Evolutionary conservation across 2,888 invertebrate genomes (phyloP), one percentile per base, ranked within the genome.

Genomic region (Phyllotreta striolata): DNA sequence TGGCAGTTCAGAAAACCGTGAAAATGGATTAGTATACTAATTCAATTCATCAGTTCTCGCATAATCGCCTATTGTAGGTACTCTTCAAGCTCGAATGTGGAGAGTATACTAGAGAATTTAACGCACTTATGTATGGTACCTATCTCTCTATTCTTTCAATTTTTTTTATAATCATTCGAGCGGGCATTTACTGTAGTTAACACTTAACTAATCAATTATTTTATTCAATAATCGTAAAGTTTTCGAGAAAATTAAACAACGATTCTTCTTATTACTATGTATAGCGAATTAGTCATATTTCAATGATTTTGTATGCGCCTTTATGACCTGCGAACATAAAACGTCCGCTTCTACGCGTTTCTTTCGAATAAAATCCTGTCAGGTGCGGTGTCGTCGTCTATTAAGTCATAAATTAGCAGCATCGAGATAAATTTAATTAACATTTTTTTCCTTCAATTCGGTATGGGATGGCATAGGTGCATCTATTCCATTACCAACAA

Each of bases 401-500:
- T 61, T 61, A 55, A 61, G 46, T 61, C 34, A 61, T 55, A 61
- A 61, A 61, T 61, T 55, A 61, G 40, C 44, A 10, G 10, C 13
- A 35, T 43, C 46, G 12, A n/a, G 13, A 10, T 34, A 35, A 44
- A 24, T 34, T 60, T 61, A 61, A 61, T 61, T 61, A 55, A 55
- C 55, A 40, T 61, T 47, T 54, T 39, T 46, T 54, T 4, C 24
- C 24, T 24, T 24, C 24, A 24, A 24, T 24, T 24, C 24, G 24
- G 24, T 1, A 24, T 24, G 24, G 24, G 24, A 24, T 24, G 24
- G 24, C 24, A 24, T 24, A 24, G 24, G 24, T 24, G 24, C 24
- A 24, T 24, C 24, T 24, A 24, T 24, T 24, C 24, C 24, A 24
- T 24, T 24, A 24, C 24, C 24, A 24, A 24, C 24, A 24, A 24